Evolutionary conservation across 2,888 invertebrate genomes (phyloP), one percentile per base, ranked within the genome.

Genomic region (Lobophora halterata): DNA sequence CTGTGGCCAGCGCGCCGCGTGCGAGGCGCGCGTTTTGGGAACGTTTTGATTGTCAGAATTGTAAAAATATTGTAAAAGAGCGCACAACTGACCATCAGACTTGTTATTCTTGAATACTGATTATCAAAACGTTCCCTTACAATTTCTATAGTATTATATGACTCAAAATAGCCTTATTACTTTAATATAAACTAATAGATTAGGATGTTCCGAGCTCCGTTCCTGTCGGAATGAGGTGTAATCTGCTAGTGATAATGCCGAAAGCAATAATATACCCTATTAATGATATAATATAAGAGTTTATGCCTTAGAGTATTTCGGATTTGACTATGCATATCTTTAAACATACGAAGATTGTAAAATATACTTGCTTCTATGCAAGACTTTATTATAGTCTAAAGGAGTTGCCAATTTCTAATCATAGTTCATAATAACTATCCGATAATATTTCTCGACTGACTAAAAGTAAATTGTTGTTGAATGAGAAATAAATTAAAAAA

Each of bases 251-350:
- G 32, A 36, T 38, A 33, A 32, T 32, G 34, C 31, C 16, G 8
- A 34, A 30, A 44, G 51, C 48, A 48, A 48, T 51, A 43, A 39
- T n/a, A n/a, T n/a, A n/a, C n/a, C n/a, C n/a, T n/a, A n/a, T n/a
- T n/a, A n/a, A n/a, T n/a, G n/a, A n/a, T n/a, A n/a, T n/a, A n/a
- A n/a, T n/a, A n/a, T 46, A 40, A 45, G 34, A 33, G 17, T 41
- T 14, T 34, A 39, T 23, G 34, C 26, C 17, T 42, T 48, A 48
- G 39, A 31, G 14, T 43, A 36, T 18, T 26, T 41, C 31, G 26
- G 34, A 44, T 48, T 46, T 39, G 31, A 52, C 45, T 47, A 38
- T 42, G 49, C 50, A 52, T 52, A 50, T 50, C 49, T 48, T 39
- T 41, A 37, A 39, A 43, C 38, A 44, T 49, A 46, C 51, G 46